phyloP scores from a whole-genome alignment of 2,113 vertebrate species.

The Aptenodytes patagonicus region DNA sequence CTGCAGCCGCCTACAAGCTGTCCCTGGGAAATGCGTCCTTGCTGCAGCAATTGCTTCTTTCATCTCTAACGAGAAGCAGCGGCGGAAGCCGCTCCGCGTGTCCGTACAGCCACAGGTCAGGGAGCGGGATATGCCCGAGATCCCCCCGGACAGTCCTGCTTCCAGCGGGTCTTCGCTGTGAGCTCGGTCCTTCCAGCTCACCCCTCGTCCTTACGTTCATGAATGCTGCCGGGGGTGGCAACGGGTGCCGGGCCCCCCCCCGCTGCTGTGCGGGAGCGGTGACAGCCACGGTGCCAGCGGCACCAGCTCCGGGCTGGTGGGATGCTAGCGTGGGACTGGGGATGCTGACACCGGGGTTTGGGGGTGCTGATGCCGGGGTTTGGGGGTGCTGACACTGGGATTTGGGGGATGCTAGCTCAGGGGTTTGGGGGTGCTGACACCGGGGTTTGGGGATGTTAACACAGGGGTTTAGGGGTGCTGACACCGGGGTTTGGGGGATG shows the following conservation, averaged over 20 bases:
- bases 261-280: accelerated
- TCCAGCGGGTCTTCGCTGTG: background rate
- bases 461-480: background rate
- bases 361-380: background rate
- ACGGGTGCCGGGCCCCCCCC: background rate
- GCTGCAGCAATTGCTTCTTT: background rate
- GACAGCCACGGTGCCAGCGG: background rate
- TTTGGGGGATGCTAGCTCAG: too few relatives aligned
- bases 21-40: background rate
- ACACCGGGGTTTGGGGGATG: background rate
- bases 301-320: background rate
- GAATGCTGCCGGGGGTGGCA: background rate
- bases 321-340: background rate
- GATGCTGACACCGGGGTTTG: background rate
- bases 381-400: background rate
- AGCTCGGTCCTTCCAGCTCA: background rate
- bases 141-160: background rate
- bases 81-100: background rate
- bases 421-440: background rate
- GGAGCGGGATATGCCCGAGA: background rate
- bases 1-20: background rate
- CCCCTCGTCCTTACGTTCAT: accelerated
- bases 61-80: background rate
- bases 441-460: background rate
- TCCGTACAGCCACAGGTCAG: background rate